A percentile compares a stretch with the other conserved stretches of the same genome.
Evolutionary conservation across 2,113 vertebrate genomes (phyloP).

Genomic region (Motacilla tschutschensis): DNA sequence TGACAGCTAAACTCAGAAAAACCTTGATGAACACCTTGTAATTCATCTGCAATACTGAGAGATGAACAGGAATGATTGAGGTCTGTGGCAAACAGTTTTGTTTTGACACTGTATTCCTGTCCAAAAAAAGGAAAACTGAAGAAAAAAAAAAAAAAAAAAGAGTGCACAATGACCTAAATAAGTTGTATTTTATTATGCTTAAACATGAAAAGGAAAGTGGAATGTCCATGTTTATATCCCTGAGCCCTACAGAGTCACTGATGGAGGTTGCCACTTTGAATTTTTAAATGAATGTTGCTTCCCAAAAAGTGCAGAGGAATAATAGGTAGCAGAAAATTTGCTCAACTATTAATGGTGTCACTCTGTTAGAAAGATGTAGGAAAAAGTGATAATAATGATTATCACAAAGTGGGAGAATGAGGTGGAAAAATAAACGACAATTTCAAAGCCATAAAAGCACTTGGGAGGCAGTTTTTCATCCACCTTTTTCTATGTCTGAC

Average conservation of each 20-base stretch:
- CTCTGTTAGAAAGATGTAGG: constrained; percentile 14
- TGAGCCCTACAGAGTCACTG: constrained; percentile 27
- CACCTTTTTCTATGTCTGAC: background rate
- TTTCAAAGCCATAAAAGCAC: constrained; percentile 50
- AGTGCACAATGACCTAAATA: constrained; percentile 44
- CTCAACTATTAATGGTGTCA: constrained; percentile 24
- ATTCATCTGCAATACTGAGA: background rate
- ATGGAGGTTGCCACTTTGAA: constrained; percentile 41
- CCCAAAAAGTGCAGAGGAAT: constrained; percentile 25
- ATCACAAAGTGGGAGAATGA: constrained; percentile 31
- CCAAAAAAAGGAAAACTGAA: background rate
- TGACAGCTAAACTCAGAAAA: background rate
- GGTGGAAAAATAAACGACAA: constrained; percentile 33
- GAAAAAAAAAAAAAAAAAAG: background rate
- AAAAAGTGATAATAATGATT: constrained; percentile 36
- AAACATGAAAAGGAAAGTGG: constrained; percentile 19
- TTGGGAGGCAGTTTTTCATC: constrained; percentile 39
- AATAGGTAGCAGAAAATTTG: constrained; percentile 29
- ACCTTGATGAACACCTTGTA: background rate
- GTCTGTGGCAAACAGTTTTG: background rate
- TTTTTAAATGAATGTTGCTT: constrained; percentile 7
- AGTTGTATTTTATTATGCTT: constrained; percentile 27
- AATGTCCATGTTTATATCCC: constrained; percentile 40
- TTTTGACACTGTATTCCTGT: background rate
- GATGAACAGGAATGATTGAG: background rate